Base-by-base conservation (phyloP, 2,888 invertebrate species). In the Cryptocephalus primarius region DNA sequence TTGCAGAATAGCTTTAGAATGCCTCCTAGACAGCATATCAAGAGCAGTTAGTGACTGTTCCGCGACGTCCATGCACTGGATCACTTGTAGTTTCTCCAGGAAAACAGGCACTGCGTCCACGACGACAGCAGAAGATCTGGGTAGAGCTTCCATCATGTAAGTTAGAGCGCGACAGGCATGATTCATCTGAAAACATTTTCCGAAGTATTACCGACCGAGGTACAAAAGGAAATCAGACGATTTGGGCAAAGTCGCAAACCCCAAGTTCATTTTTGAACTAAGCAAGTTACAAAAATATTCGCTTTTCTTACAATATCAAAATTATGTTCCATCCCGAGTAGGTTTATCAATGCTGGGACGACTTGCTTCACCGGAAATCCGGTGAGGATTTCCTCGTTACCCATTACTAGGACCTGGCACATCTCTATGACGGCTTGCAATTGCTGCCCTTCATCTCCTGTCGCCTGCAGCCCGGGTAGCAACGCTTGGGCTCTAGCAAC, bases 31-130 rank as follows among this genome's bases (percentile, higher is more conserved):
- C 43, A 99, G 76, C 85, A 96, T 96, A 67, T 99, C 97, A 39
- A 99, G 75, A 2, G 97, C 97, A 6, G 96, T 94, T 51, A 99
- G 78, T 56, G 94, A 91, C 73, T 99, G 97, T 70, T 99, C 99
- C 4, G 99, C 99, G 13, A 99, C 97, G 72, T 99, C 99, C 92
- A 99, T 97, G 69, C 97, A 99, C 58, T 96, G 96, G 61, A 97
- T 99, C 22, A 92, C 89, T 73, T 96, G 94, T 47, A 97, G 75
- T 72, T 94, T 99, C 72, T 96, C 94, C 46, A 99, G 75, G 72
- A 99, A 94, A 1, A 92, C 90, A 1, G 99, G 97, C 48, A 99
- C 92, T 2, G 96, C 96, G 62, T 97, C 91, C 2, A 95, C 91
- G 9, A 99, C 94, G 2, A 96, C 89, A 14, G 89, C 87, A 42